Conservation (phyloP, 2,113 vertebrate genomes). For the Nothoprocta perdicaria region DNA sequence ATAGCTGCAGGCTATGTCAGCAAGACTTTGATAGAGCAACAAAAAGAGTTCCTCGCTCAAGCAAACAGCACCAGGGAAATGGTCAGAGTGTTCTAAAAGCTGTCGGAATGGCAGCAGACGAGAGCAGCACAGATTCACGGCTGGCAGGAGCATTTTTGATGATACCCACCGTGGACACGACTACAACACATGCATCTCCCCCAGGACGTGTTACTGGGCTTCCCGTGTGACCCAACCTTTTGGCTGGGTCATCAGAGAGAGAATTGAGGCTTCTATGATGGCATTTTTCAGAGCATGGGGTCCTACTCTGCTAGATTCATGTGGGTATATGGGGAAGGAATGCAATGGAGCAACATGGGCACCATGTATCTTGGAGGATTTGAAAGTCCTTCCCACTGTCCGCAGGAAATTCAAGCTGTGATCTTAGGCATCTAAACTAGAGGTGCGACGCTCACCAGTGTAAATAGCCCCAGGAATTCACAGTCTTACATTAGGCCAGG, state of each 20-base stretch:
- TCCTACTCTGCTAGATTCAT: rapidly evolving
- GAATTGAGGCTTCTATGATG: rapidly evolving
- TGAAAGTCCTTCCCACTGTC: not conserved
- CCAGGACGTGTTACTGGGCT: not conserved
- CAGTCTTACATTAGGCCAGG: not conserved
- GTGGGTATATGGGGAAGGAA: not conserved
- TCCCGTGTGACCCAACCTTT: not conserved
- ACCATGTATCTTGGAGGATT: not conserved
- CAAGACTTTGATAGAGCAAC: slow-evolving; percentile 50
- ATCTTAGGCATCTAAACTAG: not conserved
- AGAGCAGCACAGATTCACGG: rapidly evolving
- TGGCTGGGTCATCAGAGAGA: not conserved
- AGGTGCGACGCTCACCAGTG: rapidly evolving
- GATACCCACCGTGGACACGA: rapidly evolving
- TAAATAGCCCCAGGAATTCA: not conserved
- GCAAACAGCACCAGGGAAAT: not conserved
- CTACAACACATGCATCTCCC: not conserved
- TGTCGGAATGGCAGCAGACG: rapidly evolving
- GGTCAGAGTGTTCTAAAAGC: rapidly evolving
- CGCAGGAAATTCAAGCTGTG: not conserved
- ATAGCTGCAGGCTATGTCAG: slow-evolving; percentile 67
- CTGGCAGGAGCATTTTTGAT: not conserved
- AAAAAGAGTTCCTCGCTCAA: not conserved
- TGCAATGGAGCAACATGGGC: rapidly evolving
- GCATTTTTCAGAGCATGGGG: not conserved